These are phyloP conservation scores for Nephrocerus scutellatus DNA, from an alignment of 2,888 invertebrate genomes.

Conservation along the genomic window DNA sequence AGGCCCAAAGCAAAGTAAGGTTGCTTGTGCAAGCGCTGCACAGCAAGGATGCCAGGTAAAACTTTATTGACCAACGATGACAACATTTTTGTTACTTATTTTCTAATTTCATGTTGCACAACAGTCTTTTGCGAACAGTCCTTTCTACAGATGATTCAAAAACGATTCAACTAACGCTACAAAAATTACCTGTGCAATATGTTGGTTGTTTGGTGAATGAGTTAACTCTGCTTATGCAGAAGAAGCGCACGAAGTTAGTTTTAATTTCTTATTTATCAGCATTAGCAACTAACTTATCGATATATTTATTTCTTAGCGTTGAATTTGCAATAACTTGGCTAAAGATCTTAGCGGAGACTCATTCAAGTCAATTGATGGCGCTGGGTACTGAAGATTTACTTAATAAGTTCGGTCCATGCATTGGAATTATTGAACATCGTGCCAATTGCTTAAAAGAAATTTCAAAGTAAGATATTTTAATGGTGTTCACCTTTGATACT, in stretches of 20 bases:
- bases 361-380: constrained; percentile 45
- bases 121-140: constrained; percentile 64
- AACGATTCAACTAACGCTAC: constrained; percentile 67
- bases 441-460: constrained; percentile 40
- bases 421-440: constrained; percentile 45
- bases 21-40: constrained; percentile 77
- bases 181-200: constrained; percentile 67
- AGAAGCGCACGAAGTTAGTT: constrained; percentile 59
- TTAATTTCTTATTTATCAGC: constrained; percentile 4
- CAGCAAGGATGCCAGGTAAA: constrained; percentile 67
- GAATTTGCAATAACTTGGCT: constrained; percentile 40
- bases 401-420: constrained; percentile 40
- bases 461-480: constrained; percentile 35
- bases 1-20: constrained; percentile 68
- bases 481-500: not conserved
- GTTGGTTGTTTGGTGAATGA: constrained; percentile 67
- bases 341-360: constrained; percentile 36
- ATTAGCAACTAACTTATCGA: not conserved
- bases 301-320: constrained; percentile 31
- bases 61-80: constrained; percentile 6
- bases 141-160: constrained; percentile 59
- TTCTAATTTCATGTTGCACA: not conserved
- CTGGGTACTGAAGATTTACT: constrained; percentile 39
- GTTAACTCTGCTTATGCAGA: constrained; percentile 60
- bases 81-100: not conserved